Conservation (phyloP, 2,797 vertebrate genomes). For the Macropus fuliginosus region DNA sequence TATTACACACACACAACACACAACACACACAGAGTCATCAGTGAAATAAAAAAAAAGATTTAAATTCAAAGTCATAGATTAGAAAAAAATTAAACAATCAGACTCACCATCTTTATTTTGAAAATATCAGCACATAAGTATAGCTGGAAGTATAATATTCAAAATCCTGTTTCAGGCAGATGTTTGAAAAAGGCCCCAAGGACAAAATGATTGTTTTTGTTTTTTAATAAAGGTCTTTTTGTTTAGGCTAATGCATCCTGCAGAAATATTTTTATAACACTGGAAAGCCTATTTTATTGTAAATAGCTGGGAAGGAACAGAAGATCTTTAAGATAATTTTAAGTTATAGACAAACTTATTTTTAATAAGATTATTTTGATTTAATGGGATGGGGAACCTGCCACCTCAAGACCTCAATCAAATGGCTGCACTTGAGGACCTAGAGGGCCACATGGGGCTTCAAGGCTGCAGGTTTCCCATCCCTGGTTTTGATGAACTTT, state of each 20-base stretch:
- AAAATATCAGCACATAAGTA: neutral
- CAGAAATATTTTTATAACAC: neutral
- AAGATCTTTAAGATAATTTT: constrained; percentile 26
- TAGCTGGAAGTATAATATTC: constrained; percentile 44
- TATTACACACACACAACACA: neutral
- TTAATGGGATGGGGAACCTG: no score
- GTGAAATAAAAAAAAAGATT: constrained; percentile 6
- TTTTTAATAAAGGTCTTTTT: neutral
- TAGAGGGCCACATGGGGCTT: no score
- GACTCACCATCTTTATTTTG: neutral
- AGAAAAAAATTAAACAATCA: neutral
- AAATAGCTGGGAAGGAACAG: neutral
- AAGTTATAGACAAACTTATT: constrained; percentile 13
- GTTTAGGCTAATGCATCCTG: neutral
- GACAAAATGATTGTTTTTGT: constrained; percentile 22
- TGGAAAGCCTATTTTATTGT: neutral
- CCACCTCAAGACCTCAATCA: no score
- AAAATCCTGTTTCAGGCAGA: constrained; percentile 24
- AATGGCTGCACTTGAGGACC: no score
- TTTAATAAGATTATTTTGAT: constrained; percentile 17
- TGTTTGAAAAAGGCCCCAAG: constrained; percentile 12
- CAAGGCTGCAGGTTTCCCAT: no score
- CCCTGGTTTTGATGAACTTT: neutral
- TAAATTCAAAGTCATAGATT: neutral
- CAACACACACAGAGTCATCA: neutral